Conservation (phyloP, 1,140 invertebrate species). For the Eueides isabella region DNA sequence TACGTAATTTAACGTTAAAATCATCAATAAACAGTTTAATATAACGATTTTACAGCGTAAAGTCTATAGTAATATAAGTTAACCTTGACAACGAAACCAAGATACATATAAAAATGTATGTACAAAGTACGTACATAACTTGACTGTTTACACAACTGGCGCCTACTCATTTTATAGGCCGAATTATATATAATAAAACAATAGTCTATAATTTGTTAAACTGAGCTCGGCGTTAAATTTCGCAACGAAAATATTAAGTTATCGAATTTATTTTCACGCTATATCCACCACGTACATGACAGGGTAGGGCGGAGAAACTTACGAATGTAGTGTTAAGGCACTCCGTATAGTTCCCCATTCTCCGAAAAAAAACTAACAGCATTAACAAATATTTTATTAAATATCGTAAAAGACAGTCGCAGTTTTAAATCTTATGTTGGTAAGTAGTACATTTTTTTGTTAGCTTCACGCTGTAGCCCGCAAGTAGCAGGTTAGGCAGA, state of each 20-base stretch:
- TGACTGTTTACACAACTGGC: background rate
- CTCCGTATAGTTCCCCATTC: no score
- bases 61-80: background rate
- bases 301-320: no score
- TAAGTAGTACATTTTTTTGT: no score
- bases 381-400: no score
- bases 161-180: background rate
- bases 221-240: background rate
- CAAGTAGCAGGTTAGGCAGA: no score
- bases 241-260: no score
- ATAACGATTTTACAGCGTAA: background rate
- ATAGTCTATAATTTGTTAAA: background rate
- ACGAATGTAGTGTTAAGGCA: no score
- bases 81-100: background rate
- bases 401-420: background rate
- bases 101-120: background rate
- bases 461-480: no score
- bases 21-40: background rate
- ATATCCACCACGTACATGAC: no score
- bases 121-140: background rate
- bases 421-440: no score
- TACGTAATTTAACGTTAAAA: background rate
- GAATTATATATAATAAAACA: background rate
- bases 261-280: no score
- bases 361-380: no score